Evolutionary conservation across 2,113 vertebrate genomes (phyloP).

Genomic region (Rhipidura dahli): DNA sequence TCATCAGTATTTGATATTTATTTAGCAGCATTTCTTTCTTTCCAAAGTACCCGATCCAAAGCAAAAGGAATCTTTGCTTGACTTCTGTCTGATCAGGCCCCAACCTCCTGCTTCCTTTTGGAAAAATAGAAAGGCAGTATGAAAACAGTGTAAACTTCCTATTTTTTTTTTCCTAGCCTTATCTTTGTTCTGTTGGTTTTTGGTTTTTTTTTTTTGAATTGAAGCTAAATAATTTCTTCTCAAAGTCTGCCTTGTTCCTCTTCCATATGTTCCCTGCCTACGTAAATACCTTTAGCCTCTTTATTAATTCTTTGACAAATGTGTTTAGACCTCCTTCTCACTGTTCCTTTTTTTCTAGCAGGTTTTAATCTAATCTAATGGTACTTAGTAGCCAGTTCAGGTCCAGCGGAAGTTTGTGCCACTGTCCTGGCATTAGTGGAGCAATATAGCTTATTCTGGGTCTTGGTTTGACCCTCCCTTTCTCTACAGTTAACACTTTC

Average conservation of each 20-base stretch:
- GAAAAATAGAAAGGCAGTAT: neutral
- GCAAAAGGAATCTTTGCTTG: conserved; percentile 5
- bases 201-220: conserved; percentile 18
- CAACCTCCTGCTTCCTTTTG: neutral
- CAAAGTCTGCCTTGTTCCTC: conserved; percentile 66
- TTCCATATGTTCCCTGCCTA: conserved; percentile 78
- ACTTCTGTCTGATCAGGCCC: conserved; percentile 25
- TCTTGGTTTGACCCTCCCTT: conserved; percentile 64
- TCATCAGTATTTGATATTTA: conserved; percentile 46
- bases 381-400: neutral
- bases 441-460: conserved; percentile 44
- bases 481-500: conserved; percentile 73
- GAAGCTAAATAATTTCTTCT: conserved; percentile 57
- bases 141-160: conserved; percentile 1
- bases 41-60: neutral
- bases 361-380: conserved; percentile 65
- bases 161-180: neutral
- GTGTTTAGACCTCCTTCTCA: conserved; percentile 68
- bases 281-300: conserved; percentile 79
- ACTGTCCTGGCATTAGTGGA: conserved; percentile 62
- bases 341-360: conserved; percentile 69
- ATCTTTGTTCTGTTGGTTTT: conserved; percentile 32
- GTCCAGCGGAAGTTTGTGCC: conserved; percentile 38
- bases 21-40: conserved; percentile 34
- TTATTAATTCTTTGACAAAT: conserved; percentile 75